phyloP scores from a whole-genome alignment of 2,888 invertebrate genomes.

The Pimpla rufipes region DNA sequence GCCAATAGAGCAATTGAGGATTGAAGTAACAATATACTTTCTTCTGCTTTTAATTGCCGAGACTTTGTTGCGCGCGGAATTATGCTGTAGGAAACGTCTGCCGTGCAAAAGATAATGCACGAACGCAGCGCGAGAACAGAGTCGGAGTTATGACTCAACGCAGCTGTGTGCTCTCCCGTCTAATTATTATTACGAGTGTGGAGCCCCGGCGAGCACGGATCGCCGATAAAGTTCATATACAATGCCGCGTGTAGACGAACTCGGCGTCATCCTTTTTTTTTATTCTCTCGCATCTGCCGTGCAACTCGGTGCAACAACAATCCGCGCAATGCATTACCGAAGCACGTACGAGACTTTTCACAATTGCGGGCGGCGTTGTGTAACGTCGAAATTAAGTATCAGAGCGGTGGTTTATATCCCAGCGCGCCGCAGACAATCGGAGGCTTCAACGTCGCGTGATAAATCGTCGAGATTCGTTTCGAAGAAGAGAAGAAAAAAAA shows the following conservation, averaged over 20 bases:
- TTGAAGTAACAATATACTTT: conserved; percentile 5
- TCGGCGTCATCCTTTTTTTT: conserved; percentile 1
- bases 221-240: conserved; percentile 29
- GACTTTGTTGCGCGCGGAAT: neutral
- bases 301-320: conserved; percentile 16
- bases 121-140: neutral
- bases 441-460: neutral
- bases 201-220: conserved; percentile 8
- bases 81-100: neutral
- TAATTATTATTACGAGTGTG: conserved; percentile 65
- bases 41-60: conserved; percentile 17
- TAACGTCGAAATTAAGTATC: conserved; percentile 17
- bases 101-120: conserved; percentile 2
- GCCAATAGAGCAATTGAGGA: neutral
- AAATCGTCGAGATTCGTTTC: neutral
- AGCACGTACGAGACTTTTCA: neutral
- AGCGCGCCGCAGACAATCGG: neutral
- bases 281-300: neutral
- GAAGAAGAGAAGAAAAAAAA: neutral
- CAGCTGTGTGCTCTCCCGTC: conserved; percentile 48
- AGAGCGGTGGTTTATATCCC: conserved; percentile 3
- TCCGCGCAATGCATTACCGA: neutral
- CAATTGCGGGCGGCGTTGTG: conserved; percentile 8
- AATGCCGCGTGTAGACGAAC: conserved; percentile 13
- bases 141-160: conserved; percentile 60